Evolutionary conservation across 2,888 invertebrate genomes (phyloP), one percentile per base, ranked within the genome.

Genomic region (Rhingia rostrata): DNA sequence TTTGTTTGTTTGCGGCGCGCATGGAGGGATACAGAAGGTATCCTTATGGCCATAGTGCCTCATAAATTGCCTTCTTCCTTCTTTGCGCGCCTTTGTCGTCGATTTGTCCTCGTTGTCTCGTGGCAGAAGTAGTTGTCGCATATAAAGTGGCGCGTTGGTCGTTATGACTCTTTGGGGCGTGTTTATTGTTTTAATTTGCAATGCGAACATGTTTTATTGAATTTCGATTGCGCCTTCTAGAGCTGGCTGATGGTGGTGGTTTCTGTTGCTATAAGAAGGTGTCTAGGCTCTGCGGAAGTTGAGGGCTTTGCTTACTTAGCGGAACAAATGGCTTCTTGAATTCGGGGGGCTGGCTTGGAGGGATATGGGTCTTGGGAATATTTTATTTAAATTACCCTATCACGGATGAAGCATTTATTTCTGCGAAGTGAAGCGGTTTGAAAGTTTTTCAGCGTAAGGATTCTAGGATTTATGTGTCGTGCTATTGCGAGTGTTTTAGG

Each of bases 171-270:
- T 84, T 84, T 70, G 80, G 84, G 84, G 84, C 84, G 84, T 84
- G 84, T 84, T 84, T 84, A 84, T 84, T 84, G 84, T 84, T 84
- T 84, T 84, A 84, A 84, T 84, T 84, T 84, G 84, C 80, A 84
- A 84, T 84, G 74, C 75, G 84, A 84, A 80, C 84, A 84, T 84
- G 84, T 84, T 84, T 84, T 84, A 84, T 84, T 84, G 84, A 84
- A 84, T 84, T 84, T 80, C 84, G 80, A 84, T 84, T 84, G 84
- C 84, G 70, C 22, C 22, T 66, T 74, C 35, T 22, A 22, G 22
- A 22, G 9, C 41, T 12, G 41, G 58, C 14, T 39, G 60, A 22
- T 41, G 4, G 10, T 3, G 33, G 35, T 30, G n/a, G 45, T 10
- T 22, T 4, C 22, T 37, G 58, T 33, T 58, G 37, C 39, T 41